These are phyloP conservation scores for Hyles vespertilio DNA, from an alignment of 1,140 invertebrate genomes.

Conservation along the genomic window DNA sequence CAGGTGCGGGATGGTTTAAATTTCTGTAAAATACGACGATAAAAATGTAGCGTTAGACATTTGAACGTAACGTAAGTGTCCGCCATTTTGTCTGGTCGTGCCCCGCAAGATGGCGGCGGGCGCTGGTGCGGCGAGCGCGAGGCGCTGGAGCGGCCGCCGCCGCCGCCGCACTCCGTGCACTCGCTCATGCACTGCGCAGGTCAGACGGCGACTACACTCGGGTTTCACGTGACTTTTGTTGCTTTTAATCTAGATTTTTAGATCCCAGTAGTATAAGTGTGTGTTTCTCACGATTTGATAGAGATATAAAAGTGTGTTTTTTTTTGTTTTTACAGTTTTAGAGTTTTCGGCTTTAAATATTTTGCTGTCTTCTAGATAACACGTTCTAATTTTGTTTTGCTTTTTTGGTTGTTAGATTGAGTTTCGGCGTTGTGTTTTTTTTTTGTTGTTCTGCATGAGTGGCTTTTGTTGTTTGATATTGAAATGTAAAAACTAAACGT, in stretches of 20 bases:
- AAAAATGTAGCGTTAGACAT: no score
- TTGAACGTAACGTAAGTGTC: no score
- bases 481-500: background rate
- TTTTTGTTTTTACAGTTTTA: background rate
- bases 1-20: no score
- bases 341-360: background rate
- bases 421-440: background rate
- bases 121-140: constrained; percentile 48
- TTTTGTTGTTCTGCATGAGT: constrained; percentile 12
- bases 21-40: no score
- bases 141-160: constrained; percentile 76
- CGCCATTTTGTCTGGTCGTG: background rate
- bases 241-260: background rate
- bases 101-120: constrained; percentile 56
- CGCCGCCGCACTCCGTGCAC: constrained; percentile 82
- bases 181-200: constrained; percentile 92
- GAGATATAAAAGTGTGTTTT: no score
- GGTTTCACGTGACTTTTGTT: background rate
- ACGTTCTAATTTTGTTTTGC: no score
- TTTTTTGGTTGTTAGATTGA: background rate
- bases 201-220: constrained; percentile 40
- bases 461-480: constrained; percentile 8
- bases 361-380: no score
- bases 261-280: no score
- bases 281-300: no score